phyloP scores from a whole-genome alignment of 2,113 vertebrate species.

The Megaleporinus macrocephalus region DNA sequence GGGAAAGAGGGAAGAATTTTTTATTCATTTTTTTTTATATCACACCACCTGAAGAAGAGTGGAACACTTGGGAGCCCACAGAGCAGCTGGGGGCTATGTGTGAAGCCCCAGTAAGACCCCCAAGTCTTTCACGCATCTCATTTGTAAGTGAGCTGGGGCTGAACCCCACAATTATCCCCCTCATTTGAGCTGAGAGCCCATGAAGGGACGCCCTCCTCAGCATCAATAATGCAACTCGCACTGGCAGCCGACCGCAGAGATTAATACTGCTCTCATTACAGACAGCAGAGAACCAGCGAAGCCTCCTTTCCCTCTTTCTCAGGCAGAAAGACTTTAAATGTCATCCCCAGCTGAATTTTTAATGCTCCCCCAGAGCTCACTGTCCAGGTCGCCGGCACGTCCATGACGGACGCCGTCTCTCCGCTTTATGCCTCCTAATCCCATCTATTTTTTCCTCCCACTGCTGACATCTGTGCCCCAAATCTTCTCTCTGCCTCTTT shows the following conservation, averaged over 20 bases:
- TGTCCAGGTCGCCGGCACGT: conserved; percentile 1
- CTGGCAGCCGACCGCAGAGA: conserved; percentile 56
- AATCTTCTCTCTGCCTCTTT: conserved; percentile 11
- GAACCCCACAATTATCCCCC: conserved; percentile 38
- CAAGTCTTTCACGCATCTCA: conserved; percentile 2
- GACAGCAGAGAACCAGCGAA: conserved; percentile 18
- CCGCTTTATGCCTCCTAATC: conserved; percentile 56
- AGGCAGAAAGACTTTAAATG: conserved; percentile 58
- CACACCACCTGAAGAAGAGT: background rate
- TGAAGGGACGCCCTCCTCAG: conserved; percentile 18
- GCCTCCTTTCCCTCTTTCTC: conserved; percentile 21
- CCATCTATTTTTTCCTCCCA: conserved; percentile 18
- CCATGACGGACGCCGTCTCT: conserved; percentile 22
- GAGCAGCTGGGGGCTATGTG: background rate
- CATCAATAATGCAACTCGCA: conserved; percentile 61
- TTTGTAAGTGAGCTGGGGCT: conserved; percentile 32
- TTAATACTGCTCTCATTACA: conserved; percentile 55
- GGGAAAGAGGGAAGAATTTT: background rate
- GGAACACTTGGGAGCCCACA: background rate
- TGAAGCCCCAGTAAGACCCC: background rate
- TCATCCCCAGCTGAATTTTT: conserved; percentile 67
- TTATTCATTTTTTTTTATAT: no score
- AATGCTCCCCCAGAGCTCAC: conserved; percentile 49
- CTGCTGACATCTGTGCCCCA: conserved; percentile 39
- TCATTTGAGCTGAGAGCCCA: conserved; percentile 39